phyloP scores from a whole-genome alignment of 1,140 invertebrate species.

The Sycophila sp. region DNA sequence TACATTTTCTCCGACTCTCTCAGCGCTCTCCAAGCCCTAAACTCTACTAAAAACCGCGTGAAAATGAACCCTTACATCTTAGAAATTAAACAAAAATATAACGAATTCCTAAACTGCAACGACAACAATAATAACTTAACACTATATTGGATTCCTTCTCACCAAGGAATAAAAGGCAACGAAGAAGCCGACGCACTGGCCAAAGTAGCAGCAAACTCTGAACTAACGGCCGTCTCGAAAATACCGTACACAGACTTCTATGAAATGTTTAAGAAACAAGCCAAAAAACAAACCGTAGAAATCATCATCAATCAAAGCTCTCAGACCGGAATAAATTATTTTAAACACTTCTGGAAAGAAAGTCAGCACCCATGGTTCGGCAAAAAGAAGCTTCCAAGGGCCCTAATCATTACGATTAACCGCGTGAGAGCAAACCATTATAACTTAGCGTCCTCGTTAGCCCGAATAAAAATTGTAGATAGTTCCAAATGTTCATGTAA shows the following conservation, averaged over 20 bases:
- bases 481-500: neutral
- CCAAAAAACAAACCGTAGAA: neutral
- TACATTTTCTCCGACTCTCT: constrained; percentile 1
- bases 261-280: neutral
- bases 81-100: neutral
- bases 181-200: neutral
- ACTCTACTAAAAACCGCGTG: neutral
- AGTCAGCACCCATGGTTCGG: neutral
- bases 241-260: neutral
- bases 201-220: neutral
- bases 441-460: neutral
- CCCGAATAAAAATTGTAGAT: neutral
- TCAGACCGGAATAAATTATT: neutral
- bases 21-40: neutral
- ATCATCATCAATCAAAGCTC: neutral
- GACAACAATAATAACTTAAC: neutral
- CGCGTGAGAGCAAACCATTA: neutral
- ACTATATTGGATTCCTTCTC: neutral
- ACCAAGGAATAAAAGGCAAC: neutral
- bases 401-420: neutral
- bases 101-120: neutral
- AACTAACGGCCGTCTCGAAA: neutral
- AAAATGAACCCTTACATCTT: neutral
- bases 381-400: neutral
- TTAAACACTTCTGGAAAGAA: neutral